Evolutionary conservation across 1,140 invertebrate species (phyloP).

Genomic region (Lordiphosa collinella): DNA sequence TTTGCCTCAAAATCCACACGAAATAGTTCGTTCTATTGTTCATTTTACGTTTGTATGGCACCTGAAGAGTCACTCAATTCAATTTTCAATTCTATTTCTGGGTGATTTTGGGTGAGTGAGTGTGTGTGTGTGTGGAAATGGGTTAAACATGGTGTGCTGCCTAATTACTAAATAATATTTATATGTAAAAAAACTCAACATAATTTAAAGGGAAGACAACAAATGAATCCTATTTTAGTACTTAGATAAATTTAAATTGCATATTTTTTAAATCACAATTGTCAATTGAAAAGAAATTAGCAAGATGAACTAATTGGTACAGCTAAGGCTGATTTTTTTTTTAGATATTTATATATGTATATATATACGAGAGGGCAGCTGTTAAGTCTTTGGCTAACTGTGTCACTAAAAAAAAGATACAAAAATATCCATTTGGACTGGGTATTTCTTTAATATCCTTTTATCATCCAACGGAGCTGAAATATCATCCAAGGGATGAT

Average conservation of each 20-base stretch:
- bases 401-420: no score
- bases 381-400: no score
- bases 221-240: slow-evolving; percentile 42
- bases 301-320: slow-evolving; percentile 11
- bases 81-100: slow-evolving; percentile 22
- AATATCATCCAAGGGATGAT: no score
- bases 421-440: no score
- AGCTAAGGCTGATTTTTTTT: no score
- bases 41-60: slow-evolving; percentile 47
- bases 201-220: slow-evolving; percentile 70
- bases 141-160: slow-evolving; percentile 35
- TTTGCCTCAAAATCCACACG: slow-evolving; percentile 17
- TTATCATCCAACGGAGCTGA: no score
- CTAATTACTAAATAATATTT: slow-evolving; percentile 55
- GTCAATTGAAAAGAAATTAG: slow-evolving; percentile 50
- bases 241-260: slow-evolving; percentile 28
- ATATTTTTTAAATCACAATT: slow-evolving; percentile 16
- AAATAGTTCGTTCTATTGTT: neutral
- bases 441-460: no score
- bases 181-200: slow-evolving; percentile 46
- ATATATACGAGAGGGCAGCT: no score
- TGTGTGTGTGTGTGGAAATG: slow-evolving; percentile 16
- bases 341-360: no score
- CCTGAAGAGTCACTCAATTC: slow-evolving; percentile 62
- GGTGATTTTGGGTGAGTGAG: neutral